phyloP scores from a whole-genome alignment of 2,888 invertebrate species.

The Rambutsinella grinnellia region DNA sequence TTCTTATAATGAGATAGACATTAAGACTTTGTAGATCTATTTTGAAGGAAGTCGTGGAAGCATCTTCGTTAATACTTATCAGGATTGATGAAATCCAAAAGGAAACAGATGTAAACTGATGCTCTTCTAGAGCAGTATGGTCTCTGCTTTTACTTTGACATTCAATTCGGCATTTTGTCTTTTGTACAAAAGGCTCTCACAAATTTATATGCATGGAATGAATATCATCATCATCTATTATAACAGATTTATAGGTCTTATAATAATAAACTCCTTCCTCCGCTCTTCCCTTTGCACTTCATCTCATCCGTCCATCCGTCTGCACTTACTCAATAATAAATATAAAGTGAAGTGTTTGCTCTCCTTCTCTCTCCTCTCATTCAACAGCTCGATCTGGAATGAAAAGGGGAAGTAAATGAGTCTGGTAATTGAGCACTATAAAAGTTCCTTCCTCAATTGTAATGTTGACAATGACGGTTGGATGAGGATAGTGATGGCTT shows the following conservation, averaged over 20 bases:
- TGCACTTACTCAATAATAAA: constrained; percentile 50
- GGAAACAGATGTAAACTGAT: constrained; percentile 51
- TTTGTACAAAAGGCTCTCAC: not conserved
- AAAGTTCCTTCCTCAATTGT: constrained; percentile 33
- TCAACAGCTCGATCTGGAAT: constrained; percentile 1
- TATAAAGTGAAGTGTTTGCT: constrained; percentile 20
- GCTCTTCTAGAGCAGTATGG: constrained; percentile 4
- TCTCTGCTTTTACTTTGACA: constrained; percentile 29
- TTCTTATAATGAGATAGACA: not conserved
- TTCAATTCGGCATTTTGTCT: constrained; percentile 39
- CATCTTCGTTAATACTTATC: no score
- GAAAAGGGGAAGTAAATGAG: constrained; percentile 44
- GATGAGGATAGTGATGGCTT: not conserved
- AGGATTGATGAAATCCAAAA: no score
- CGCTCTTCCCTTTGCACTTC: not conserved
- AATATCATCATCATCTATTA: not conserved
- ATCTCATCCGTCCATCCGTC: constrained; percentile 38
- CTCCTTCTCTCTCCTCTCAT: not conserved
- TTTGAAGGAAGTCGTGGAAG: no score
- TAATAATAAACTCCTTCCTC: not conserved
- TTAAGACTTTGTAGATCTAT: no score
- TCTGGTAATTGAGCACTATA: constrained; percentile 40
- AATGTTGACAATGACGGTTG: not conserved
- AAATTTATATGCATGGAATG: not conserved
- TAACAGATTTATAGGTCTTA: not conserved